Percentiles rank a stretch among this genome's conserved stretches.
phyloP scores from a whole-genome alignment of 2,797 vertebrate genomes.

The Acipenser transmontanus region DNA sequence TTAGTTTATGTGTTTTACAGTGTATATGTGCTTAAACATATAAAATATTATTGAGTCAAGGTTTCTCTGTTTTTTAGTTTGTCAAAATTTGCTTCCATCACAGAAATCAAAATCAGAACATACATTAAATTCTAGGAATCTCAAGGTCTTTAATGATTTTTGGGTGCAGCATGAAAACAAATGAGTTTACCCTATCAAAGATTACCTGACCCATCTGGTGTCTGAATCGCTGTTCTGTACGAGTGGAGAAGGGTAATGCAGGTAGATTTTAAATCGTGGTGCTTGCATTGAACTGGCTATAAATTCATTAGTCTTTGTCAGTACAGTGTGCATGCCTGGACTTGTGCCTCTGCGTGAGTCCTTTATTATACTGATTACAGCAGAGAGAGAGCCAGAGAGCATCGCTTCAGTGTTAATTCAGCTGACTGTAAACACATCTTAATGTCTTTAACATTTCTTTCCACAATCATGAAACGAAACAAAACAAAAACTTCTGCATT shows the following conservation, averaged over 20 bases:
- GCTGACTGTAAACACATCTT: neutral
- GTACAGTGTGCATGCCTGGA: constrained; percentile 10
- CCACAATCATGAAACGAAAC: neutral
- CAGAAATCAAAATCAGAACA: too few species aligned
- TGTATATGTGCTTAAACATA: too few species aligned
- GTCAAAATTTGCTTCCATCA: too few species aligned
- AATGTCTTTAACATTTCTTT: neutral
- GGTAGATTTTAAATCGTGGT: neutral
- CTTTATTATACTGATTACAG: constrained; percentile 2
- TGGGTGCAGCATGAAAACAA: neutral
- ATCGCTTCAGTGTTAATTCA: constrained; percentile 8
- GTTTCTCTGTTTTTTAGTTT: too few species aligned
- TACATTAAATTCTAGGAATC: too few species aligned
- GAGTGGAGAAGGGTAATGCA: neutral
- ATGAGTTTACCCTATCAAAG: neutral
- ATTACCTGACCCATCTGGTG: neutral
- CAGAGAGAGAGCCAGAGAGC: neutral
- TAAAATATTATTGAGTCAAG: too few species aligned
- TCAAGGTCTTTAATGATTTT: too few species aligned
- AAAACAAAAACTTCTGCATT: too few species aligned
- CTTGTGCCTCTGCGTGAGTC: constrained; percentile 11
- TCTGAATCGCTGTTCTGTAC: neutral
- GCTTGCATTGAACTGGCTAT: neutral
- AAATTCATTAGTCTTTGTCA: neutral
- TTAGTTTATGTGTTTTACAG: too few species aligned